phyloP scores from a whole-genome alignment of 2,797 vertebrate genomes.

The Clarias pachynema region DNA sequence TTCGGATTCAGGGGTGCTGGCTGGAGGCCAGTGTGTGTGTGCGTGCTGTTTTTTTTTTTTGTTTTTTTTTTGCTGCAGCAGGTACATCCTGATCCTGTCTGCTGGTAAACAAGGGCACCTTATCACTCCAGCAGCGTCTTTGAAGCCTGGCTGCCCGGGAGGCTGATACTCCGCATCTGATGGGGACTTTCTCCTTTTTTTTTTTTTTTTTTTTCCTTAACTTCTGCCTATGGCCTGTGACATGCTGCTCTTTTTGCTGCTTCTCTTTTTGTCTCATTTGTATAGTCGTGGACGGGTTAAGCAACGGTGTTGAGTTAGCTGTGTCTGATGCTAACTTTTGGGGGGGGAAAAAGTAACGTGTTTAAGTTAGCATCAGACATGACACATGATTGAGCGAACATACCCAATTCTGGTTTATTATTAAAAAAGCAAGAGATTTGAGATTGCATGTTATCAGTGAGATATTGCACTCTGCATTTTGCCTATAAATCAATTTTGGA shows the following conservation, averaged over 20 bases:
- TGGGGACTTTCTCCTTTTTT: constrained; percentile 44
- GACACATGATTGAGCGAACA: no score
- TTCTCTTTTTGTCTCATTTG: background rate
- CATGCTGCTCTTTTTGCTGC: constrained; percentile 46
- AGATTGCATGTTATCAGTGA: background rate
- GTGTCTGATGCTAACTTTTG: background rate
- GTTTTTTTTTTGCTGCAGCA: constrained; percentile 59
- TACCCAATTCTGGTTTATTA: background rate
- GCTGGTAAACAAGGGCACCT: constrained; percentile 60
- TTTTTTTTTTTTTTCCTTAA: constrained; percentile 53
- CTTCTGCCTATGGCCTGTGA: constrained; percentile 52
- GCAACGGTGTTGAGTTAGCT: background rate
- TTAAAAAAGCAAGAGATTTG: background rate
- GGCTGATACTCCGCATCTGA: constrained; percentile 55
- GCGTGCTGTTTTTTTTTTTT: constrained; percentile 28
- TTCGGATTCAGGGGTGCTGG: constrained; percentile 52
- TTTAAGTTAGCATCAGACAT: background rate
- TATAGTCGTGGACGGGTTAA: background rate
- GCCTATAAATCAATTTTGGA: background rate
- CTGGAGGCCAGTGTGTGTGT: constrained; percentile 55
- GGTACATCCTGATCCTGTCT: constrained; percentile 60
- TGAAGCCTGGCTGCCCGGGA: constrained; percentile 64
- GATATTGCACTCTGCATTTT: no score
- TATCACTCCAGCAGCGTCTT: constrained; percentile 62
- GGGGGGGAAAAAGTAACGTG: background rate